Base-by-base conservation (phyloP, 1,140 invertebrate genomes). In the Nymphalis io region DNA sequence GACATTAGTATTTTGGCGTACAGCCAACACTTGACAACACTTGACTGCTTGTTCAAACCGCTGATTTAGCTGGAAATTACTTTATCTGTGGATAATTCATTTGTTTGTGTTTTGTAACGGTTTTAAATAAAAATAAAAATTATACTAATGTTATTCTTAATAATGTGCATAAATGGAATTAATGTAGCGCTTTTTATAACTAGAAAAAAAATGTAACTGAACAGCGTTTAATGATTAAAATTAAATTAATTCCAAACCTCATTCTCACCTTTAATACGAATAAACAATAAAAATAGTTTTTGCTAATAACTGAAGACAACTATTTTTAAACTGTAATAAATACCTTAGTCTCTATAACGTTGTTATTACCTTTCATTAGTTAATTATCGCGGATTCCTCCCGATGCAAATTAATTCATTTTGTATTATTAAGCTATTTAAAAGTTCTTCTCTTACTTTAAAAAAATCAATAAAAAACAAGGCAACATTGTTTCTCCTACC, bases 1-100 rank as follows among this genome's bases (percentile, higher is more conserved):
- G 77, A 88, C 89, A 90, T 92, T 91, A 92, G 85, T 87, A 87
- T 81, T 85, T 92, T 90, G 89, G 85, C 82, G 64, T 23, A 11
- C 4, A 38, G 82, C 90, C 88, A 90, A 66, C 72, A 23, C 42
- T 69, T 82, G 83, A 82, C 81, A 81, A 73, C 64, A 74, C 72
- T 78, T 83, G 80, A 84, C 73, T 81, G 67, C 78, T 79, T 75
- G 76, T 80, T 83, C 79, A 78, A 82, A 61, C 63, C 57, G 63
- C 68, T 77, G 66, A 71, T 76, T 74, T 70, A 64, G 39, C 48
- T 71, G 21, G 48, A 68, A 60, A 65, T 74, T 62, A 63, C 62
- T 70, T 61, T 55, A 55, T 55, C 51, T 55, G 51, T 55, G 51
- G 18, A 55, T 21, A 8, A 53, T 53, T 44, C n/a, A 44, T 44